Evolutionary conservation across 2,888 invertebrate species (phyloP).

Genomic region (Calliphora vomitoria): DNA sequence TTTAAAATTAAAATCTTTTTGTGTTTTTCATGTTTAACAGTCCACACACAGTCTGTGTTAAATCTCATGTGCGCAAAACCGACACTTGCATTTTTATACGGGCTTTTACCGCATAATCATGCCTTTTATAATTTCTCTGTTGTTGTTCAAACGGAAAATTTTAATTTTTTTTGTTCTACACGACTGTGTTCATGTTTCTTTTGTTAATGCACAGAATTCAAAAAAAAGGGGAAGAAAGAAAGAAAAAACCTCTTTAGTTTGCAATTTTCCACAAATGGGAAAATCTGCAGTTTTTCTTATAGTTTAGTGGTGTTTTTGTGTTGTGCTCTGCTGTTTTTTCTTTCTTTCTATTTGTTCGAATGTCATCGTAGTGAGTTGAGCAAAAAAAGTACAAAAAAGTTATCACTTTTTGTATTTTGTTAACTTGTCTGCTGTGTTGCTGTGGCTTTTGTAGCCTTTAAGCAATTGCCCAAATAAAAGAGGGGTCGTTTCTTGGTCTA

Average conservation of each 20-base stretch:
- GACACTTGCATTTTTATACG: conserved; percentile 35
- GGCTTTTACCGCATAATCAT: conserved; percentile 71
- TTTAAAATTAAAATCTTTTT: not conserved
- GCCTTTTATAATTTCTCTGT: conserved; percentile 61
- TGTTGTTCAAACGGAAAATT: conserved; percentile 61
- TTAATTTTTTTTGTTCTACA: conserved; percentile 33
- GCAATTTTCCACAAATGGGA: conserved; percentile 55
- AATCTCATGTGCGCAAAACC: conserved; percentile 35
- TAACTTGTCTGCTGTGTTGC: conserved; percentile 37
- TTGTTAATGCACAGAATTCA: conserved; percentile 35
- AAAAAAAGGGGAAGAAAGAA: not conserved
- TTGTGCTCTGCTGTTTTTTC: not conserved
- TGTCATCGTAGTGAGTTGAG: conserved; percentile 55
- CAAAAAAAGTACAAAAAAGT: conserved; percentile 14
- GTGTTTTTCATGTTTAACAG: conserved; percentile 3
- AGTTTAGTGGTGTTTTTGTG: conserved; percentile 64
- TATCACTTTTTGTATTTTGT: conserved; percentile 58
- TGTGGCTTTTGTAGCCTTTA: conserved; percentile 55
- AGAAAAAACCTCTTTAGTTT: conserved; percentile 51
- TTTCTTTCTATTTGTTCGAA: conserved; percentile 15
- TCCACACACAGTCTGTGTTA: not conserved
- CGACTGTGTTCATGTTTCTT: conserved; percentile 56
- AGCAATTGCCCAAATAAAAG: conserved; percentile 48
- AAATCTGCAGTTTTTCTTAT: conserved; percentile 69
- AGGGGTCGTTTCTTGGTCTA: conserved; percentile 11